Evolutionary conservation across 1,140 invertebrate genomes (phyloP).

Genomic region (Leptopilina clavipes): DNA sequence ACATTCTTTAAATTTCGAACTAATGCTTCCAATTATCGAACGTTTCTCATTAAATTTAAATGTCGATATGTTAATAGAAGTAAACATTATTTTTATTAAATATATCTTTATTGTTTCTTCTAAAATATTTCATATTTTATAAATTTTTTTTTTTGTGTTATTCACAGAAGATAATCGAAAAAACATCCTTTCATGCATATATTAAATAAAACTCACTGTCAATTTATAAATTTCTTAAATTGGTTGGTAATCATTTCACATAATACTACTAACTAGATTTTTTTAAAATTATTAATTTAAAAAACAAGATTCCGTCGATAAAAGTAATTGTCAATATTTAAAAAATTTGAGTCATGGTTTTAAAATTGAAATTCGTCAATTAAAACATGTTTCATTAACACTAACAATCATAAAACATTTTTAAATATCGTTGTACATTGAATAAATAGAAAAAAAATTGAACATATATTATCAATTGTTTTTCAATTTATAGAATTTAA

Average conservation of each 20-base stretch:
- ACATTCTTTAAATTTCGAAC: constrained; percentile 15
- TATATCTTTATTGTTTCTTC: constrained; percentile 37
- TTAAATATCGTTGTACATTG: background rate
- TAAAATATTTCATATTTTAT: constrained; percentile 28
- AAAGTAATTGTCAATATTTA: background rate
- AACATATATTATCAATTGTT: too few species aligned
- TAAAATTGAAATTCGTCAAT: background rate
- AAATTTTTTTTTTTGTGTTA: background rate
- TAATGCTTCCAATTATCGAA: too few species aligned
- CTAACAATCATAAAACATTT: background rate
- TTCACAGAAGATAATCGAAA: background rate
- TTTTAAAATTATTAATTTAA: background rate
- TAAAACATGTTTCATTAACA: background rate
- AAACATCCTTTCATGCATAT: constrained; percentile 13
- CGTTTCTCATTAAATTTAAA: background rate
- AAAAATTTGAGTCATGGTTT: background rate
- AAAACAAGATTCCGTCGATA: background rate
- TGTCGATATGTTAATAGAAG: background rate
- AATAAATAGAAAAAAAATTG: too few species aligned
- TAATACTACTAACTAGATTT: background rate
- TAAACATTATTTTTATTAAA: constrained; percentile 21
- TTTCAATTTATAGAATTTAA: too few species aligned
- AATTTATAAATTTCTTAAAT: constrained; percentile 10
- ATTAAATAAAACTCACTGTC: constrained; percentile 2
- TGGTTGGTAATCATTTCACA: background rate